phyloP scores from a whole-genome alignment of 1,140 invertebrate species.

The Cydia amplana region DNA sequence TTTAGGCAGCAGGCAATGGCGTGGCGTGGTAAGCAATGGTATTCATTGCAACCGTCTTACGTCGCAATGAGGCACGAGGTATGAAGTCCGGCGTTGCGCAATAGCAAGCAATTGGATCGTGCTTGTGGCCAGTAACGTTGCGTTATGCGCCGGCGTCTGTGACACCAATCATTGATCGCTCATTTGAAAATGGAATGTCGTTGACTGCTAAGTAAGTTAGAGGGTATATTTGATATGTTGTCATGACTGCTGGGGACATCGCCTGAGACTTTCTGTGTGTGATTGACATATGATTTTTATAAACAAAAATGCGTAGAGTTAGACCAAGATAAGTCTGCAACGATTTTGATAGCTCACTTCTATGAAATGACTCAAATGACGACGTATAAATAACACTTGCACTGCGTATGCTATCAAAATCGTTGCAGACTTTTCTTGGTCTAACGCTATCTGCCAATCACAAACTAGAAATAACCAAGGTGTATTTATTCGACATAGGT shows the following conservation, averaged over 20 bases:
- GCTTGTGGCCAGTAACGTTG: constrained; percentile 4
- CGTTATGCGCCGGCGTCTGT: constrained; percentile 12
- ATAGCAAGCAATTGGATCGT: neutral
- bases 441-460: too few relatives aligned
- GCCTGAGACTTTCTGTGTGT: too few relatives aligned
- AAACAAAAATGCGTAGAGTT: too few relatives aligned
- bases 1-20: neutral
- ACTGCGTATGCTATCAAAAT: too few relatives aligned
- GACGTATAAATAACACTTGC: too few relatives aligned
- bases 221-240: neutral
- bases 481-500: too few relatives aligned
- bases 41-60: neutral
- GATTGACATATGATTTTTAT: too few relatives aligned
- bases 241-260: neutral
- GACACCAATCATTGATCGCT: constrained; percentile 5
- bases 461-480: too few relatives aligned
- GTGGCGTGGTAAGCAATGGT: neutral
- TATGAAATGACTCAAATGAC: too few relatives aligned
- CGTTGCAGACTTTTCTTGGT: too few relatives aligned
- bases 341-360: too few relatives aligned
- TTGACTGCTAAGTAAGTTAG: neutral
- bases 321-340: too few relatives aligned
- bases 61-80: constrained; percentile 9
- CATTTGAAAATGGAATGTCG: constrained; percentile 8
- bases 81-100: constrained; percentile 8